Conservation (phyloP, 2,888 invertebrate species). For the Aphelenchoides bicaudatus region DNA sequence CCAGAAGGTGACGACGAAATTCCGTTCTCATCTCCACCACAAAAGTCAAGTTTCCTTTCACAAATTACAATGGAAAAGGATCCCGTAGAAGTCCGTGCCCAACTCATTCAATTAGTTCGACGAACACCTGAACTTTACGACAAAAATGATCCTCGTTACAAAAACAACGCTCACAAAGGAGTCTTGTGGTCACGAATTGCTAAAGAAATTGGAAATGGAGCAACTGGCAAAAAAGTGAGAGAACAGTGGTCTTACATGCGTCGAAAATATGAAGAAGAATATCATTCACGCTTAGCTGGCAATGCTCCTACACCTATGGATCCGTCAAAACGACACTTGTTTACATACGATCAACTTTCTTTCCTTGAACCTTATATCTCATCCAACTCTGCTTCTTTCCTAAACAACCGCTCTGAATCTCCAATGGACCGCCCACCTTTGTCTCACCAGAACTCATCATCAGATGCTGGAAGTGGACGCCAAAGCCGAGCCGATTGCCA, state of each 20-base stretch:
- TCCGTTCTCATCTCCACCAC: too few relatives aligned
- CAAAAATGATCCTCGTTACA: conserved; percentile 26
- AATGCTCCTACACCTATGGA: conserved; percentile 22
- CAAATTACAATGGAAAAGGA: too few relatives aligned
- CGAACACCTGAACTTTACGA: conserved; percentile 25
- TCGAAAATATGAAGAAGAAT: conserved; percentile 27
- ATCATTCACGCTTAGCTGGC: conserved; percentile 20
- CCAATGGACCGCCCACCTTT: too few relatives aligned
- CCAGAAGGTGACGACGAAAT: too few relatives aligned
- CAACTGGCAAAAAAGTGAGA: conserved; percentile 25
- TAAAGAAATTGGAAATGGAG: conserved; percentile 21
- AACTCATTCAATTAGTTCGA: conserved; percentile 19
- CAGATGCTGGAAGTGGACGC: too few relatives aligned
- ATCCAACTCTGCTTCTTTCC: conserved; percentile 16
- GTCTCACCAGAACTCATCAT: too few relatives aligned
- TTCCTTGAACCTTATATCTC: conserved; percentile 24
- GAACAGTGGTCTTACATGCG: conserved; percentile 30
- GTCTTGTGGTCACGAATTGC: conserved; percentile 25
- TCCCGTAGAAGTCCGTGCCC: conserved; percentile 13
- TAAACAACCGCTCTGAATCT: too few relatives aligned
- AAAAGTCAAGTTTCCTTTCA: too few relatives aligned
- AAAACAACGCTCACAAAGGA: conserved; percentile 29
- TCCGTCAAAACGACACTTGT: conserved; percentile 25
- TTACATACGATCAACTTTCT: conserved; percentile 25
- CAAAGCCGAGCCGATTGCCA: too few relatives aligned